phyloP scores from a whole-genome alignment of 2,888 invertebrate genomes.

The Drosophila nr. perissopoda region DNA sequence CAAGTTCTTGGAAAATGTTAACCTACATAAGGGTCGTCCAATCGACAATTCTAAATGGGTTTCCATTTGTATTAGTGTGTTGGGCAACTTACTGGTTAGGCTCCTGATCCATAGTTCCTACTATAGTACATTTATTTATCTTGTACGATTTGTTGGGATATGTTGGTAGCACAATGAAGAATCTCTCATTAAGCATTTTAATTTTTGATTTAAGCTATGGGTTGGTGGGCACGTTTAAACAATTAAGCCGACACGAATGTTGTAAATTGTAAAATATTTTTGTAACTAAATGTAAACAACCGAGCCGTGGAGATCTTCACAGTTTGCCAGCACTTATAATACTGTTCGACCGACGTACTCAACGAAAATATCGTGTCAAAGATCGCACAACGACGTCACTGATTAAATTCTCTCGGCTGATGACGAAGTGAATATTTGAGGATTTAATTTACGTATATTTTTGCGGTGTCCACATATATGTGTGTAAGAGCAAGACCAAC shows the following conservation, averaged over 20 bases:
- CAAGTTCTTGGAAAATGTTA: slow-evolving; percentile 27
- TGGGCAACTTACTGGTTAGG: slow-evolving; percentile 81
- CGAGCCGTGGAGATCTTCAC: slow-evolving; percentile 32
- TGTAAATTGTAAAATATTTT: slow-evolving; percentile 35
- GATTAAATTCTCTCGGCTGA: slow-evolving; percentile 24
- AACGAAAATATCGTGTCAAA: too few species aligned
- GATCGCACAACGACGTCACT: too few species aligned
- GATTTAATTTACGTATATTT: slow-evolving; percentile 12
- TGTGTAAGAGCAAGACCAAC: background rate
- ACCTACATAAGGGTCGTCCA: slow-evolving; percentile 6
- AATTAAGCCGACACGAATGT: slow-evolving; percentile 26
- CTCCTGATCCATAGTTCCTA: slow-evolving; percentile 71
- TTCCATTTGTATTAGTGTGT: background rate
- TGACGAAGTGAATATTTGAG: slow-evolving; percentile 51
- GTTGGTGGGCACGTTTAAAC: slow-evolving; percentile 17
- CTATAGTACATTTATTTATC: slow-evolving; percentile 76
- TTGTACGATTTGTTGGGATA: slow-evolving; percentile 51
- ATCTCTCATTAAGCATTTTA: slow-evolving; percentile 72
- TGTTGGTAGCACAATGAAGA: slow-evolving; percentile 72
- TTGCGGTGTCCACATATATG: background rate
- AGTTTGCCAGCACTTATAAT: slow-evolving; percentile 45
- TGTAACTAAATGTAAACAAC: slow-evolving; percentile 42
- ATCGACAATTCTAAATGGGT: slow-evolving; percentile 53
- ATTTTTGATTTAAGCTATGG: background rate
- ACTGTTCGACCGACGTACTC: slow-evolving; percentile 42